These are phyloP conservation scores for Menura novaehollandiae DNA, from an alignment of 2,113 vertebrate species.

Conservation along the genomic window DNA sequence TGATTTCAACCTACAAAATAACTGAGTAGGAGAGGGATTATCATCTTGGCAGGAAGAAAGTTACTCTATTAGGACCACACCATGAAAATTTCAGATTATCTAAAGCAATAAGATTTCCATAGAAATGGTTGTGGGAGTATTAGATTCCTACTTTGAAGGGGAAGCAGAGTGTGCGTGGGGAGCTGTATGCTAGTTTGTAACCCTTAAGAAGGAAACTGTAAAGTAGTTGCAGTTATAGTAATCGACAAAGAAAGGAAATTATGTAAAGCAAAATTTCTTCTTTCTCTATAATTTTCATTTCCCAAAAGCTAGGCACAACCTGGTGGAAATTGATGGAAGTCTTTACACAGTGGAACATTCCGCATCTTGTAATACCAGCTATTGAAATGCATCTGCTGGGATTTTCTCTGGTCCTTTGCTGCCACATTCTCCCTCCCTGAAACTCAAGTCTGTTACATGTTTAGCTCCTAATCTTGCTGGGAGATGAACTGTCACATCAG, in stretches of 20 bases:
- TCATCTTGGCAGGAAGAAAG: background rate
- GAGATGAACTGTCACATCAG: background rate
- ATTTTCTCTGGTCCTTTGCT: background rate
- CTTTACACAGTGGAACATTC: background rate
- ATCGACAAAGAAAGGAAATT: background rate
- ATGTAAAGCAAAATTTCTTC: background rate
- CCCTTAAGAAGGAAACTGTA: background rate
- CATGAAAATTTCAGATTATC: background rate
- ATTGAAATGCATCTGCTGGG: background rate
- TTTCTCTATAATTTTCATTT: background rate
- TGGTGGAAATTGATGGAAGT: background rate
- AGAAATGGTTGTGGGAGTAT: background rate
- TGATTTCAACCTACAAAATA: background rate
- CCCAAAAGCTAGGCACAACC: background rate
- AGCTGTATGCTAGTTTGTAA: background rate
- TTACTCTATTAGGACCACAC: background rate
- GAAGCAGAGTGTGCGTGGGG: accelerated
- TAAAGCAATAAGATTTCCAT: background rate
- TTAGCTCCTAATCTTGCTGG: background rate
- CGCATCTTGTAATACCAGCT: background rate
- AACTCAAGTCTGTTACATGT: background rate
- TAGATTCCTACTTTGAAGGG: background rate
- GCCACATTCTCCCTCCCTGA: background rate
- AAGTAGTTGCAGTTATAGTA: background rate
- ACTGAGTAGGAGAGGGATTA: background rate